These are phyloP conservation scores for Coptodon bakossiorum DNA, from an alignment of 2,113 vertebrate species.

Conservation along the genomic window DNA sequence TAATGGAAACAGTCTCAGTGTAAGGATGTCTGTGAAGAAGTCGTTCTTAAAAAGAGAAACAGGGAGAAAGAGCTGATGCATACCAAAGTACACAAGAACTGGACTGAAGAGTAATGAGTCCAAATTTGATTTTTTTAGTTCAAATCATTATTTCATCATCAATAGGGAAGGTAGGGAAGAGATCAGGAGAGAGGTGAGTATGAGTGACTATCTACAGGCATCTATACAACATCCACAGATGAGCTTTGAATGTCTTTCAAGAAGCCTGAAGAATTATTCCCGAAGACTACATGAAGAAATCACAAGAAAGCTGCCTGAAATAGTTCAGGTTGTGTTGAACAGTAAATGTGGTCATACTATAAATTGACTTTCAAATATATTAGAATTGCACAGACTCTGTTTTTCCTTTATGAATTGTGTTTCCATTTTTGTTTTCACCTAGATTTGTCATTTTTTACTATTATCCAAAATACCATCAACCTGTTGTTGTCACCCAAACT, in stretches of 20 bases:
- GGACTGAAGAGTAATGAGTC: background rate
- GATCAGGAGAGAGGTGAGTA: background rate
- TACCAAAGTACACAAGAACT: background rate
- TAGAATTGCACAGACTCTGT: background rate
- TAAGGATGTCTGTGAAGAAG: background rate
- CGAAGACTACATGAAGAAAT: background rate
- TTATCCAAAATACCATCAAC: background rate
- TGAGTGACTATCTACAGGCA: background rate
- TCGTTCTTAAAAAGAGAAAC: background rate
- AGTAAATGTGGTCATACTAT: background rate
- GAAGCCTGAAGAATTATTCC: background rate
- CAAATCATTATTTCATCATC: background rate
- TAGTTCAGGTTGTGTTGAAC: background rate
- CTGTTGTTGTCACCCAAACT: background rate
- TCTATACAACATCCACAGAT: background rate
- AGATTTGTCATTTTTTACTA: background rate
- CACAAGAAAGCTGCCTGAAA: background rate
- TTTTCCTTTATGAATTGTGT: background rate
- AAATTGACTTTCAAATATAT: background rate
- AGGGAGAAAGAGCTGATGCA: background rate
- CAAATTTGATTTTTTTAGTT: background rate
- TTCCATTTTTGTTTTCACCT: background rate
- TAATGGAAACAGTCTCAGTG: background rate
- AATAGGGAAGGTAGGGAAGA: background rate
- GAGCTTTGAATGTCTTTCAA: background rate